phyloP scores from a whole-genome alignment of 1,140 invertebrate species.

The Drosophila bocqueti region DNA sequence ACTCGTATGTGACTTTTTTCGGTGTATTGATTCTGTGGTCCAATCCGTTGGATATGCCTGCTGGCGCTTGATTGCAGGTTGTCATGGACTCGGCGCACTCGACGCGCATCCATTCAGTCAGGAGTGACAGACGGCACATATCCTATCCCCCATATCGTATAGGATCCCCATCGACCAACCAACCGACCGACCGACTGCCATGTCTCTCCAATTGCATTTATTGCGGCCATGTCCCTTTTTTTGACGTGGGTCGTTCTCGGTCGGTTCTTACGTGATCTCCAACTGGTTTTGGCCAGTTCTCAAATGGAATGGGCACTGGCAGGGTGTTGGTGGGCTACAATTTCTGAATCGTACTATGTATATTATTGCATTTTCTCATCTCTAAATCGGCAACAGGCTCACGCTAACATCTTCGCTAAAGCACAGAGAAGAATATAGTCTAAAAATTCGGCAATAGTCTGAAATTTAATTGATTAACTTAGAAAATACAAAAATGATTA shows the following conservation, averaged over 20 bases:
- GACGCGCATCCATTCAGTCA: conserved; percentile 60
- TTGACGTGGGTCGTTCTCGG: conserved; percentile 68
- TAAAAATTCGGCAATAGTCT: neutral
- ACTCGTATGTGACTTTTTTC: neutral
- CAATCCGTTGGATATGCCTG: conserved; percentile 44
- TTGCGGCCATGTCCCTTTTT: conserved; percentile 56
- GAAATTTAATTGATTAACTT: too few species aligned
- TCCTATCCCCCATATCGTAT: conserved; percentile 22
- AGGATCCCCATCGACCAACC: conserved; percentile 24
- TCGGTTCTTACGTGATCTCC: conserved; percentile 38
- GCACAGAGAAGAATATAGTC: neutral
- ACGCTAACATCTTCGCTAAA: neutral
- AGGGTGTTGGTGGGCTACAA: conserved; percentile 7
- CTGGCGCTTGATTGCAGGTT: conserved; percentile 77
- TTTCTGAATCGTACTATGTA: conserved; percentile 8
- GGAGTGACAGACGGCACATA: conserved; percentile 56
- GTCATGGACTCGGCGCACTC: conserved; percentile 58
- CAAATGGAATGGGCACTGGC: neutral
- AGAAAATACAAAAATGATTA: neutral
- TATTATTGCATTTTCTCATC: conserved; percentile 37
- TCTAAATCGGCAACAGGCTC: conserved; percentile 8
- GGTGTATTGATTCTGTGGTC: conserved; percentile 19
- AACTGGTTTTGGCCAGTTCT: conserved; percentile 52
- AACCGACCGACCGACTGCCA: conserved; percentile 29
- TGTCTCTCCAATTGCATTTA: conserved; percentile 62